Evolutionary conservation across 2,113 vertebrate genomes (phyloP).

Genomic region (Myrmophylax atrothorax): DNA sequence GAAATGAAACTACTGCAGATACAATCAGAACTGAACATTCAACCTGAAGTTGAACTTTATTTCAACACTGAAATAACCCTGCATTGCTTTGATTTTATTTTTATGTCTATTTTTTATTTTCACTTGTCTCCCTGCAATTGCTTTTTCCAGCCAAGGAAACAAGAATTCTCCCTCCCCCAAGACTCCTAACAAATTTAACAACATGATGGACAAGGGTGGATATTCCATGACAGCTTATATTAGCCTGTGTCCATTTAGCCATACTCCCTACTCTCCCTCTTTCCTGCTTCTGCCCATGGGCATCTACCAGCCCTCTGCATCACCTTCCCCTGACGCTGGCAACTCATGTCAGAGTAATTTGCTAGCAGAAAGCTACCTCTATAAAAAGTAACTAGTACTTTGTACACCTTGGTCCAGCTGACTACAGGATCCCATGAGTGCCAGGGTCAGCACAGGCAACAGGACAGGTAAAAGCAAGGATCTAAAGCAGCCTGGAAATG

Average conservation of each 20-base stretch:
- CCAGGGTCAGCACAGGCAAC: neutral
- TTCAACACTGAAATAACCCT: neutral
- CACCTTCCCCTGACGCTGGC: neutral
- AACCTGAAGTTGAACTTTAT: neutral
- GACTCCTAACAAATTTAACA: constrained; percentile 7
- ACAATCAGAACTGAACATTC: constrained; percentile 47
- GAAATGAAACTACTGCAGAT: constrained; percentile 6
- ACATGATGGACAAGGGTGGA: neutral
- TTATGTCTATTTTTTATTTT: constrained; percentile 25
- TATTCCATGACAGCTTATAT: neutral
- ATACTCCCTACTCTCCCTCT: neutral
- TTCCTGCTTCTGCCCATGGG: neutral
- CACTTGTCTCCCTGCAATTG: neutral
- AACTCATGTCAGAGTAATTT: neutral
- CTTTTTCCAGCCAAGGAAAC: constrained; percentile 15
- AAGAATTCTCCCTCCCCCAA: neutral
- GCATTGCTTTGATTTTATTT: constrained; percentile 15
- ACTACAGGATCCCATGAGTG: neutral
- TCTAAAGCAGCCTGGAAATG: neutral
- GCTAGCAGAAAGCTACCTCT: neutral
- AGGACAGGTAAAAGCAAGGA: neutral
- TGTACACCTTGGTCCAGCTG: neutral
- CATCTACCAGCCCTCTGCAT: neutral
- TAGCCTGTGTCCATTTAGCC: neutral
- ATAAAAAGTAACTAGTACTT: neutral